These are phyloP conservation scores for Melanostoma mellinum DNA, from an alignment of 2,888 invertebrate genomes.

Conservation along the genomic window DNA sequence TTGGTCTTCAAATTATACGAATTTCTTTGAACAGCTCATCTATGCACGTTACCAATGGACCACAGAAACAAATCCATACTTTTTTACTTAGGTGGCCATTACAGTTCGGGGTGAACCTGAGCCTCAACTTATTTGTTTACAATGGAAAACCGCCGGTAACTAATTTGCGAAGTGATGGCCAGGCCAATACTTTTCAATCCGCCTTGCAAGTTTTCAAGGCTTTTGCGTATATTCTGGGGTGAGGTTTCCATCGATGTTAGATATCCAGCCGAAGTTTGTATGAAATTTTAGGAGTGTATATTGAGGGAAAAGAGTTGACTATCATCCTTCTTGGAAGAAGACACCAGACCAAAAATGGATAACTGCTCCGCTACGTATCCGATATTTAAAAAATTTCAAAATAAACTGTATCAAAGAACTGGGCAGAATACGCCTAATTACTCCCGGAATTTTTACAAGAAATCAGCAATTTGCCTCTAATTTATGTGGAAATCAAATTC, in stretches of 20 bases:
- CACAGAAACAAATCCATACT: no score
- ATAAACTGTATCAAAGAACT: constrained; percentile 48
- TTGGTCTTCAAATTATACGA: no score
- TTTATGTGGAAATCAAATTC: constrained; percentile 52
- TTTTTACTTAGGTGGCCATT: no score
- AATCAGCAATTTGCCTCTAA: constrained; percentile 53
- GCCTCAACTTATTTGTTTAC: constrained; percentile 27
- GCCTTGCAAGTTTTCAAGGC: constrained; percentile 44
- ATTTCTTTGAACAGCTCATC: no score
- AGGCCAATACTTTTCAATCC: constrained; percentile 59
- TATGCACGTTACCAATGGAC: no score
- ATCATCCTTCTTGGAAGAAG: constrained; percentile 46
- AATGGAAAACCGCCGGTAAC: constrained; percentile 42
- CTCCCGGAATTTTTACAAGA: constrained; percentile 55
- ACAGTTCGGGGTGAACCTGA: no score
- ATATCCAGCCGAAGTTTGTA: constrained; percentile 52
- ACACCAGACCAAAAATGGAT: constrained; percentile 42
- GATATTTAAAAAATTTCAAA: constrained; percentile 57
- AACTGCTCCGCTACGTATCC: constrained; percentile 47
- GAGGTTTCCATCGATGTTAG: constrained; percentile 37
- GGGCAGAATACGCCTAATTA: constrained; percentile 38
- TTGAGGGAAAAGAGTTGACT: constrained; percentile 37
- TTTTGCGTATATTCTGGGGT: constrained; percentile 44
- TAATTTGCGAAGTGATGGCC: constrained; percentile 63
- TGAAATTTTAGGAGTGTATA: constrained; percentile 49